phyloP scores from a whole-genome alignment of 2,113 vertebrate species.

The Ellobius talpinus region DNA sequence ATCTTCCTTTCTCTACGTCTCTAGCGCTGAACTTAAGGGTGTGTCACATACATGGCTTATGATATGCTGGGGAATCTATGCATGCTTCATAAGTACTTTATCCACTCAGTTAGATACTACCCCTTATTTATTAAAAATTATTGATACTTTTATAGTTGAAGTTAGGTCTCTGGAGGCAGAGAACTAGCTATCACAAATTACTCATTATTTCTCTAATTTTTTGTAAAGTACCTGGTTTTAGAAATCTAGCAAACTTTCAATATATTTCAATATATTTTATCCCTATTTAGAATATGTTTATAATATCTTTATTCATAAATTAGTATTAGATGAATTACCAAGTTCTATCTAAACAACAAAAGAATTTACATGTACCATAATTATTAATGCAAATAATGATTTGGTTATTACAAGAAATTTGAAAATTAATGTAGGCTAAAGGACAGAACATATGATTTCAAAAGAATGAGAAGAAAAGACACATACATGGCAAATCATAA shows the following conservation, averaged over 20 bases:
- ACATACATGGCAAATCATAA: neutral
- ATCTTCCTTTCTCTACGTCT: neutral
- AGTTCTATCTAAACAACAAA: neutral
- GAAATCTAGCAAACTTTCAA: neutral
- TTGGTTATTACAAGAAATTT: neutral
- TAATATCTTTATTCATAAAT: neutral
- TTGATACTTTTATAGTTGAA: neutral
- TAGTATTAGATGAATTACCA: neutral
- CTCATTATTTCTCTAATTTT: neutral
- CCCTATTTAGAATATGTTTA: neutral
- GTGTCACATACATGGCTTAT: neutral
- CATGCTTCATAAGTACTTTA: neutral
- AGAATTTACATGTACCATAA: neutral
- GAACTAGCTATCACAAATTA: neutral
- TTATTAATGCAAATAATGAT: slow-evolving; percentile 11
- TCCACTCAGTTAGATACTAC: too few relatives aligned
- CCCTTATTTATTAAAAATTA: neutral
- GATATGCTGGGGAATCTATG: neutral
- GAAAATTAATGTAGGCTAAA: neutral
- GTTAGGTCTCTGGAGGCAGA: neutral
- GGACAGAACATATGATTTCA: neutral
- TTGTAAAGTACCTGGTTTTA: neutral
- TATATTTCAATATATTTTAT: neutral
- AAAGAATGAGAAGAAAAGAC: neutral
- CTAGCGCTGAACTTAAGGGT: neutral